Conservation (phyloP, 2,797 vertebrate species). For the Rhinichthys osculus region DNA sequence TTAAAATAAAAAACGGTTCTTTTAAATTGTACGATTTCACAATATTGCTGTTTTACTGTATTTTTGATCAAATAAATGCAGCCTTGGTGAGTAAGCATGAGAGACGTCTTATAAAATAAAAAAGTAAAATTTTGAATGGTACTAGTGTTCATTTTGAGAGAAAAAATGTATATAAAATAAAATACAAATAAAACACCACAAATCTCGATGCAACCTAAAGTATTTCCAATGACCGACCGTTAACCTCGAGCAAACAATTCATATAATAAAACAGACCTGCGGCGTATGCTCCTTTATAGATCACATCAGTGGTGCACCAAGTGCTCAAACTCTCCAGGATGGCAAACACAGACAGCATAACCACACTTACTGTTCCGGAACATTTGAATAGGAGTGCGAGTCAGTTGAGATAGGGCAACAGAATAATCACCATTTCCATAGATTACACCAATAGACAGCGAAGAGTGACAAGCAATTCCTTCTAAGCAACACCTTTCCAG, state of each 20-base stretch:
- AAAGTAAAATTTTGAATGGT: too few species aligned
- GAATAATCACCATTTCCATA: conserved; percentile 44
- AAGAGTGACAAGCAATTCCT: conserved; percentile 10
- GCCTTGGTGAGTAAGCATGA: neutral
- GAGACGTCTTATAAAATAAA: too few species aligned
- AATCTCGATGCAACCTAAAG: neutral
- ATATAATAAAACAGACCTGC: neutral
- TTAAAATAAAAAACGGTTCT: too few species aligned
- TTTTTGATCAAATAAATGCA: neutral
- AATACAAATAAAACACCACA: neutral
- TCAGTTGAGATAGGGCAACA: conserved; percentile 37
- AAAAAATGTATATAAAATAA: too few species aligned
- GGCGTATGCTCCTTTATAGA: neutral
- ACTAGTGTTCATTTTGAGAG: neutral
- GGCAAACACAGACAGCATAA: conserved; percentile 52
- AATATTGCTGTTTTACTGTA: neutral
- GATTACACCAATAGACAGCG: conserved; percentile 35
- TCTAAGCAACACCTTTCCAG: conserved; percentile 1
- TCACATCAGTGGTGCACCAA: neutral
- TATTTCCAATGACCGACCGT: neutral
- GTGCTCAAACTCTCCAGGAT: conserved; percentile 36
- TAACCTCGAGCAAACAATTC: neutral
- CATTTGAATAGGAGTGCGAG: conserved; percentile 56
- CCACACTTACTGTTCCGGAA: conserved; percentile 52
- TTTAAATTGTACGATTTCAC: neutral